Evolutionary conservation across 2,113 vertebrate species (phyloP), one percentile per base, ranked within the genome.

Genomic region (Paracanthobrama guichenoti): DNA sequence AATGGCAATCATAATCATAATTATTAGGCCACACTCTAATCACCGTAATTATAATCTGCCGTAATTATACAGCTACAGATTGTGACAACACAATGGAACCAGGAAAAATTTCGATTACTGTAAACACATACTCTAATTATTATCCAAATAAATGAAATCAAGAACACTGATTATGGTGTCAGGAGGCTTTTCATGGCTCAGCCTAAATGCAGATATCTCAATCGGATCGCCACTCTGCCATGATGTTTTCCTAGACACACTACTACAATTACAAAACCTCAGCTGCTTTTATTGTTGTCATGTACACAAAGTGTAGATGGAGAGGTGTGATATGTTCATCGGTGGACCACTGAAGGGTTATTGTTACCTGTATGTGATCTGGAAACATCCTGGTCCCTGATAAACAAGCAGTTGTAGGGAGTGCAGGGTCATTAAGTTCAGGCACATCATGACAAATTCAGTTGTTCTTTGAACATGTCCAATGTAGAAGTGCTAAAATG

Each of bases 261-360:
- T n/a, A 22, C 88, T 89, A 28, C 80, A 57, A 50, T 88, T 88
- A 86, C 84, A 89, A 82, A 79, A 83, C 31, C 78, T 92, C 90
- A 91, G 91, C 89, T 86, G 74, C 88, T 89, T 55, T 85, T 79
- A 53, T 85, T 90, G 88, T 88, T 91, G 86, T 90, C 77, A 82
- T 22, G 64, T 88, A 90, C 84, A 90, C 82, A 59, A 26, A 84
- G 71, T 53, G 20, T 76, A 88, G 90, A 92, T 91, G 76, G 35
- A 14, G 62, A 48, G 4, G 48, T 53, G 72, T 67, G 90, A 92
- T 91, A 86, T 81, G 44, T 16, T 48, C 35, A 57, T 53, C 18
- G 46, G 12, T 24, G n/a, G 55, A 79, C 4, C 6, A 57, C 2
- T n/a, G 53, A 59, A 77, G 53, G 53, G 50, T 77, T 59, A 79